These are phyloP conservation scores for Micromys minutus DNA, from an alignment of 2,113 vertebrate genomes.

Conservation along the genomic window DNA sequence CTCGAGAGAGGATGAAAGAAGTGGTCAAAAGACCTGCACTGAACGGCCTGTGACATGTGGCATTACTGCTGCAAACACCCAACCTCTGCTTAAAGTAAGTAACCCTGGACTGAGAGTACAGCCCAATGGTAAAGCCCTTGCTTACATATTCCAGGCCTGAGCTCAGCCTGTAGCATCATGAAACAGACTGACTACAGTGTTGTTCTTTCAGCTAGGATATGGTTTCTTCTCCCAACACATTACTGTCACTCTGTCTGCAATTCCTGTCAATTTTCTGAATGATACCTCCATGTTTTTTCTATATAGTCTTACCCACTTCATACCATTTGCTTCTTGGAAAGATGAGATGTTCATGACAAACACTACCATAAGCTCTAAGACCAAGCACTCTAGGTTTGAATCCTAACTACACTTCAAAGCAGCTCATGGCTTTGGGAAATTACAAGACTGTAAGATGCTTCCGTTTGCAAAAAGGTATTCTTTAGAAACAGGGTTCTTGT, in stretches of 20 bases:
- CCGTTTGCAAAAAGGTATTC: not conserved
- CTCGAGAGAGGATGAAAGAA: not conserved
- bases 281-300: not conserved
- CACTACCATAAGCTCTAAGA: not conserved
- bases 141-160: not conserved
- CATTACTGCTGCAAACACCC: not conserved
- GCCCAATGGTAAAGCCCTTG: not conserved
- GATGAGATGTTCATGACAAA: not conserved
- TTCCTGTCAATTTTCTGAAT: not conserved
- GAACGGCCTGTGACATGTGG: not conserved
- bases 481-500: not conserved
- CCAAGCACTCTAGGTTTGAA: not conserved
- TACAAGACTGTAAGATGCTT: not conserved
- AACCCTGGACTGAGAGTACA: not conserved
- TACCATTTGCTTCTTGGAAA: conserved; percentile 18
- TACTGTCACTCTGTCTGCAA: not conserved
- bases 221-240: conserved; percentile 13
- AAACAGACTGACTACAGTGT: rapidly evolving
- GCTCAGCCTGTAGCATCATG: not conserved
- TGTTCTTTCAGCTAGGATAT: not conserved
- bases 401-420: not conserved
- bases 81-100: not conserved
- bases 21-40: not conserved
- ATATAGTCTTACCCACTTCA: not conserved
- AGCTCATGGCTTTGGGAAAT: not conserved